Conservation (phyloP, 2,888 invertebrate species). For the Dorcus parallelipipedus region DNA sequence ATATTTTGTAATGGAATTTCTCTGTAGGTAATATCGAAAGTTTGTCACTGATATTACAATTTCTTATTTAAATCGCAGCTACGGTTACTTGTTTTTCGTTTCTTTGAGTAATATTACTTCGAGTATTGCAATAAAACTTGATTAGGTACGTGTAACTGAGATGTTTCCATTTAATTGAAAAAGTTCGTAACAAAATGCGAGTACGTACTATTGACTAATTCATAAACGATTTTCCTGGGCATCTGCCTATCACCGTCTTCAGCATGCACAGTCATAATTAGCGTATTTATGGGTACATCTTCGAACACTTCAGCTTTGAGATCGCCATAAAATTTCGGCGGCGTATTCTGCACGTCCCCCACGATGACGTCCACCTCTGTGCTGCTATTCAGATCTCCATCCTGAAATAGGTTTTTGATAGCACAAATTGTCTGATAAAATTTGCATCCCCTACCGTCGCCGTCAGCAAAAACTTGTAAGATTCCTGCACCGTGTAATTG, state of each 20-base stretch:
- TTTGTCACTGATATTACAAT: background rate
- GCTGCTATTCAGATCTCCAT: constrained; percentile 71
- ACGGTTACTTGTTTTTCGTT: too few species aligned
- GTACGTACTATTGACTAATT: constrained; percentile 74
- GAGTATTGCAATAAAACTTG: too few species aligned
- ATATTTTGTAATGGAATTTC: background rate
- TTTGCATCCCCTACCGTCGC: constrained; percentile 64
- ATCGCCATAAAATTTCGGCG: constrained; percentile 79
- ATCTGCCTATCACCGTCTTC: constrained; percentile 82
- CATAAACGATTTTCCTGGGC: constrained; percentile 74
- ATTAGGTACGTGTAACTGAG: too few species aligned
- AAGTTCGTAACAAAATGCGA: background rate
- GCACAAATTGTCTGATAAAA: background rate
- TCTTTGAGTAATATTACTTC: too few species aligned
- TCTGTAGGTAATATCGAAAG: too few species aligned
- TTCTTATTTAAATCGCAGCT: too few species aligned
- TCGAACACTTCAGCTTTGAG: constrained; percentile 76
- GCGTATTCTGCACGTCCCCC: constrained; percentile 81
- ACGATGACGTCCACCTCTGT: constrained; percentile 76
- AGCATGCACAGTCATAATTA: constrained; percentile 76
- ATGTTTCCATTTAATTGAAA: too few species aligned
- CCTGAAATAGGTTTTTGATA: constrained; percentile 51
- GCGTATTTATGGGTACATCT: constrained; percentile 78
- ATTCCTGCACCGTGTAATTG: constrained; percentile 74
- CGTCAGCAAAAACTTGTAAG: constrained; percentile 72